Percentiles rank a stretch among this genome's conserved stretches.
Conservation (phyloP, 2,888 invertebrate genomes). For the Phoenoteleia sp. region DNA sequence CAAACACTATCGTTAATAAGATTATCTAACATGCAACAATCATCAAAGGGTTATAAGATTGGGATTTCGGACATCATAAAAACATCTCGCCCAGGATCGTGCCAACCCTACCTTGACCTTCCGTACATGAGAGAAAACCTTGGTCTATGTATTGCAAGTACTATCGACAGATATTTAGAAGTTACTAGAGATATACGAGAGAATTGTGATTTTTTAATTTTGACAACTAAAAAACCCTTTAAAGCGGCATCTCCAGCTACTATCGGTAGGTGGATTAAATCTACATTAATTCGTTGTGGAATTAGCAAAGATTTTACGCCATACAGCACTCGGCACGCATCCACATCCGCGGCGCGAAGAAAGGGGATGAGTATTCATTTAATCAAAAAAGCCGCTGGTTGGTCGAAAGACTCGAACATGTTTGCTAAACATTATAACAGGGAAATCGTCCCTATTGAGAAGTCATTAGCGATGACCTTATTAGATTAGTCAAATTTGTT, state of each 20-base stretch:
- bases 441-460: too few species aligned
- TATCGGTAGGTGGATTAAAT: constrained; percentile 43
- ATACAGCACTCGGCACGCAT: constrained; percentile 59
- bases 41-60: constrained; percentile 2
- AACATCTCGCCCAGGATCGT: constrained; percentile 32
- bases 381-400: too few species aligned
- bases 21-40: neutral
- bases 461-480: too few species aligned
- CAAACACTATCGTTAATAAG: constrained; percentile 52
- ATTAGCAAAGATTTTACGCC: constrained; percentile 35
- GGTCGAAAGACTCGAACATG: too few species aligned
- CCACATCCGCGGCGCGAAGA: constrained; percentile 32
- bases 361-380: neutral
- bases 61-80: constrained; percentile 34
- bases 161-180: constrained; percentile 24
- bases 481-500: too few species aligned
- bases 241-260: neutral
- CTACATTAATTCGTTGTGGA: constrained; percentile 5
- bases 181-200: constrained; percentile 6
- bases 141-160: constrained; percentile 29
- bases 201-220: constrained; percentile 15
- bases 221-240: constrained; percentile 35
- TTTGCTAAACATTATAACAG: too few species aligned
- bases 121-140: constrained; percentile 32
- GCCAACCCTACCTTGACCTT: constrained; percentile 33